These are phyloP conservation scores for Synergus umbraculus DNA, from an alignment of 2,888 invertebrate genomes.

Conservation along the genomic window DNA sequence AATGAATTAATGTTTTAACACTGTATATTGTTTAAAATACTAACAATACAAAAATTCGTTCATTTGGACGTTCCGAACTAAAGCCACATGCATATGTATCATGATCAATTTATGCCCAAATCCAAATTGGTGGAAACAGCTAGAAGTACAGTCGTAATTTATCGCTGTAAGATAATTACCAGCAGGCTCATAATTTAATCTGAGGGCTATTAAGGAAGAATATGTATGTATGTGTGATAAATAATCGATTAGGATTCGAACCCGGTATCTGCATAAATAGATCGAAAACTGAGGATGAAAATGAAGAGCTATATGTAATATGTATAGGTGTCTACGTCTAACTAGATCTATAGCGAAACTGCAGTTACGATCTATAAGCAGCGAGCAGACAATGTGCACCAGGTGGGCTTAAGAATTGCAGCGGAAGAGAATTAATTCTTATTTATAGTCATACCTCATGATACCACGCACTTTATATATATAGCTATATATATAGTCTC, in stretches of 20 bases:
- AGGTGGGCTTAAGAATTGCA: slow-evolving; percentile 60
- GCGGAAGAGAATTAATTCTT: slow-evolving; percentile 59
- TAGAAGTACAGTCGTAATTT: not conserved
- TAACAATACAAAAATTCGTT: too few species aligned
- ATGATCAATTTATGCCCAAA: not conserved
- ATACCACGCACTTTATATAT: slow-evolving; percentile 39
- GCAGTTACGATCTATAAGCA: slow-evolving; percentile 50
- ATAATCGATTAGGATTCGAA: slow-evolving; percentile 15
- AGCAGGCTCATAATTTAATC: not conserved
- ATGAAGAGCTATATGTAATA: not conserved
- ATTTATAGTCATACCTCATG: slow-evolving; percentile 57
- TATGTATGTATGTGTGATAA: not conserved
- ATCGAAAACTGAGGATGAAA: slow-evolving; percentile 11
- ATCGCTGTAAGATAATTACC: not conserved
- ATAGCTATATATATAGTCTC: not conserved
- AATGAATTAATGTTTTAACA: too few species aligned
- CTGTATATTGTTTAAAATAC: too few species aligned
- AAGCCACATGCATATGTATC: too few species aligned
- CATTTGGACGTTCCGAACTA: too few species aligned
- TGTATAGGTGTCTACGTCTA: slow-evolving; percentile 18
- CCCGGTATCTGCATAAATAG: slow-evolving; percentile 6
- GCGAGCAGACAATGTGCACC: slow-evolving; percentile 54
- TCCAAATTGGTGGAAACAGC: not conserved
- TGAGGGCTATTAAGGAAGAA: not conserved
- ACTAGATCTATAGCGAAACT: slow-evolving; percentile 42